These are phyloP conservation scores for Silurus aristotelis DNA, from an alignment of 2,797 vertebrate genomes.

Conservation along the genomic window DNA sequence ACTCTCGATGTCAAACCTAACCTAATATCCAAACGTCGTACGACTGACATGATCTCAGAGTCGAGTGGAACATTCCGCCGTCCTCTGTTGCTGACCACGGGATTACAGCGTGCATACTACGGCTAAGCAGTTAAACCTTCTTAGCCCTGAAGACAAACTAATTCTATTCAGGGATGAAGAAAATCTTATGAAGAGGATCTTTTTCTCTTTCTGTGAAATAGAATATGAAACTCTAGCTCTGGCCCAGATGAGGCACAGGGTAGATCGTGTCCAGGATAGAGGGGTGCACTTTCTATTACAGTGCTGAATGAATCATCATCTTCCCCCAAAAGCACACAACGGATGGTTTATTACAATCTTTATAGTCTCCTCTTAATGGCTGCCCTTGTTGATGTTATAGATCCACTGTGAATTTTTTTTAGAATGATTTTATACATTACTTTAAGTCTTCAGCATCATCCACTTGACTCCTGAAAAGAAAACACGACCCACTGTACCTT, in stretches of 20 bases:
- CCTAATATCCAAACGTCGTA: too few species aligned
- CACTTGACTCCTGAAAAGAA: background rate
- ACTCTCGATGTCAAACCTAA: background rate
- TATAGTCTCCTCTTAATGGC: background rate
- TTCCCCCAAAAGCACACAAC: constrained; percentile 5
- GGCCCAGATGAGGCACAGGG: background rate
- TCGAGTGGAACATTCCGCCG: background rate
- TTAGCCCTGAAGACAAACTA: background rate
- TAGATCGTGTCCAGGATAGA: background rate
- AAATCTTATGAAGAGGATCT: background rate
- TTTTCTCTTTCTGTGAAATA: constrained; percentile 7
- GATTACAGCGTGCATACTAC: background rate
- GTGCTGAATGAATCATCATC: constrained; percentile 31
- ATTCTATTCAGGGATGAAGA: constrained; percentile 6
- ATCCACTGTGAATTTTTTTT: too few species aligned
- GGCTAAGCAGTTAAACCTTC: background rate
- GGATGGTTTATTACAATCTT: background rate
- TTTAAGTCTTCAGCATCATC: background rate
- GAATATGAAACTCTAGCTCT: constrained; percentile 1
- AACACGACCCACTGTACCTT: background rate
- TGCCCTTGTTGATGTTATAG: background rate
- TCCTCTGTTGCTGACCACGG: background rate
- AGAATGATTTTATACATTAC: background rate
- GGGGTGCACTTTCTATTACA: constrained; percentile 25
- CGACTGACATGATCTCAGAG: background rate